Base-by-base conservation (phyloP, 2,888 invertebrate species). In the Eugnorisma glareosa region DNA sequence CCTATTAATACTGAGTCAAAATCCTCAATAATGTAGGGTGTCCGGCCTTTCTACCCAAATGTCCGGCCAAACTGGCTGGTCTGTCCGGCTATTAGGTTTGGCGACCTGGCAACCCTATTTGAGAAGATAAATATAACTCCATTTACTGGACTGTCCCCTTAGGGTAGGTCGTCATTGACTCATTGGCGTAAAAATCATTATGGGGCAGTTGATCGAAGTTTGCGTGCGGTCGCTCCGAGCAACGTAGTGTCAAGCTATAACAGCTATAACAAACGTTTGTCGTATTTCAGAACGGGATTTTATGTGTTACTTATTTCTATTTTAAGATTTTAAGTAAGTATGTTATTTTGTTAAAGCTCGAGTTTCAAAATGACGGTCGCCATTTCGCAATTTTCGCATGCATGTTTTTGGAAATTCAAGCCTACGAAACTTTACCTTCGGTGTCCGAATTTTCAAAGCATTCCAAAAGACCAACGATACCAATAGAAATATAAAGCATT, bases 221-320 rank as follows among this genome's bases (percentile, higher is more conserved):
- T 85, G 86, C 86, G 73, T 88, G 89, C 66, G 79, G 88, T 85
- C 82, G 87, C 90, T 85, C 81, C 80, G 84, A 88, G 91, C 90
- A 84, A 88, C 81, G 77, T 67, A 78, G 71, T 88, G 87, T 90
- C 88, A 84, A 87, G 84, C 85, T 67, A 15, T 85, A 48, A 67
- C 43, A 87, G 84, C 85, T 67, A 15, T 85, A 48, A 67, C 43
- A 79, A 87, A 82, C 63, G 77, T 83, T 79, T 80, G 69, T 81
- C 72, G 73, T 68, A 69, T 82, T 75, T 67, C 48, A 67, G 67
- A 54, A 24, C 8, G n/a, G 15, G 13, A 51, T 43, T 59, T 40
- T 1, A 68, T 67, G 40, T n/a, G 13, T 40, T 35, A 21, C 31
- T 48, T 15, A 37, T 43, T 43, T 70, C 0, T 45, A n/a, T 54